These are phyloP conservation scores for Agriopis aurantiaria DNA, from an alignment of 2,888 invertebrate species.

Conservation along the genomic window DNA sequence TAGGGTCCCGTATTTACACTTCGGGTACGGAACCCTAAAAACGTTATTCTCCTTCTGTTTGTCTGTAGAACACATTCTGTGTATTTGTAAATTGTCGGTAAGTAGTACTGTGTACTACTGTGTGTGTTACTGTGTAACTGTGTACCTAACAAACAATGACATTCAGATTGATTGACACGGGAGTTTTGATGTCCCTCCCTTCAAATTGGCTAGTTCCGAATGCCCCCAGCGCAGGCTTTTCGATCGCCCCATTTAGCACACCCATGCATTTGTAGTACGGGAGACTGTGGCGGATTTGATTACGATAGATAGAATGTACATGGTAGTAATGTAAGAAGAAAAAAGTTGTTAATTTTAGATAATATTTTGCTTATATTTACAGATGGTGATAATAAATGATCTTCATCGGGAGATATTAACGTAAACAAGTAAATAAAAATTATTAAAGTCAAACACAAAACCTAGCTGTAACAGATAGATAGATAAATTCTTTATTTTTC, in stretches of 20 bases:
- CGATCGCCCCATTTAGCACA: slow-evolving; percentile 43
- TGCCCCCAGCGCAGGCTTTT: slow-evolving; percentile 42
- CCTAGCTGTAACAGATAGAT: no score
- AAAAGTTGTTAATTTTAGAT: no score
- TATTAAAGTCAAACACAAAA: no score
- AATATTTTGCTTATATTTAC: not conserved
- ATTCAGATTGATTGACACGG: slow-evolving; percentile 30
- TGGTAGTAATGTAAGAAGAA: not conserved
- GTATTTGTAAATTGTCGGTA: not conserved
- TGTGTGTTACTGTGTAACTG: no score
- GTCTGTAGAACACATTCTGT: not conserved
- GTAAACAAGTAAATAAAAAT: no score
- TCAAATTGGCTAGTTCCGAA: slow-evolving; percentile 28
- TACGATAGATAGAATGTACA: not conserved
- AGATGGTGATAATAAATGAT: no score
- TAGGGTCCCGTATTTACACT: no score
- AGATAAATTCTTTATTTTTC: no score
- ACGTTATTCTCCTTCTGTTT: not conserved
- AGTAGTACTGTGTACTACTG: not conserved
- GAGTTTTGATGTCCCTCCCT: slow-evolving; percentile 23
- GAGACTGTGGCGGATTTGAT: not conserved
- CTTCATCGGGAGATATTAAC: no score
- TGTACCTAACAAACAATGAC: slow-evolving; percentile 5
- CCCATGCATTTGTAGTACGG: slow-evolving; percentile 25
- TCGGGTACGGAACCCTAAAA: no score